Evolutionary conservation across 2,797 vertebrate species (phyloP), one percentile per base, ranked within the genome.

Genomic region (Nothura maculosa): DNA sequence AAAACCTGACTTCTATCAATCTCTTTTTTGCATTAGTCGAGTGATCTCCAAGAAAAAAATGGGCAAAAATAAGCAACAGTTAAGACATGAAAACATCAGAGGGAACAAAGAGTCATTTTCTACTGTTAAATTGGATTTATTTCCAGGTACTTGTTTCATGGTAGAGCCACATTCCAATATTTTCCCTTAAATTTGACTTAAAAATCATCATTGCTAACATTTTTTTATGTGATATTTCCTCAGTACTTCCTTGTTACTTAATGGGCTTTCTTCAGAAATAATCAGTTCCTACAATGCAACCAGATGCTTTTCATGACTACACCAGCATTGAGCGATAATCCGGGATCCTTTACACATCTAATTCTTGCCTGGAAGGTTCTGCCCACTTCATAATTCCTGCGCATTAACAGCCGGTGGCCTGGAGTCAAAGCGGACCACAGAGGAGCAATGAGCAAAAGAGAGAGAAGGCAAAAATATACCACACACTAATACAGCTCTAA

Each of bases 401-500:
- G 76, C 28, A 8, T 64, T 85, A 95, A 94, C 93, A 92, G 91
- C 42, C 3, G 0, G 43, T 30, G 85, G 82, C 79, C 85, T 86
- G 72, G 79, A 94, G 81, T 86, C 89, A 87, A 22, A 57, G 69
- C 76, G 60, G 36, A n/a, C 66, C 47, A 4, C 55, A 72, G 62
- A 87, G 76, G 42, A 94, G 45, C 0, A 0, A 57, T 2, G 3
- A 74, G 22, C 47, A 64, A 82, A 36, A 48, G 32, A 72, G 9
- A n/a, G 17, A 55, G 52, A 20, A 68, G 58, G 58, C 57, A 24
- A 74, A 63, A 92, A 94, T 86, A 61, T 1, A 64, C 7, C 24
- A 79, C 61, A 82, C 24, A 89, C 72, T 48, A 92, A 85, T 61
- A 93, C 78, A 91, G 55, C 75, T 95, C 92, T n/a, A 96, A 94